A percentile compares a stretch with the other conserved stretches of the same genome.
Evolutionary conservation across 1,140 invertebrate genomes (phyloP).

Genomic region (Plutomurus gul): DNA sequence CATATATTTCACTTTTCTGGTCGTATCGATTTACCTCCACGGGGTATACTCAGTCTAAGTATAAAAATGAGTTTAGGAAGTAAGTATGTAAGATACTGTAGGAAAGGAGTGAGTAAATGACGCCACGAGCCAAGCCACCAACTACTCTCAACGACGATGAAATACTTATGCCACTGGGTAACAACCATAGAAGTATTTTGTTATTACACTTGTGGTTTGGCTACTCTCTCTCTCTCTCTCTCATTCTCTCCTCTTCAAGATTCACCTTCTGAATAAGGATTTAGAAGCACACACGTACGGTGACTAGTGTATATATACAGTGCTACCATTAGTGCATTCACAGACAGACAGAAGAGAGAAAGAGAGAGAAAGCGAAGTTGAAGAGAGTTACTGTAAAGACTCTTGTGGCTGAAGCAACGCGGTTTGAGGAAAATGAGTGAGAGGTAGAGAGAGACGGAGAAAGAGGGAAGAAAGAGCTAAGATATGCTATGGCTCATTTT

Average conservation of each 20-base stretch:
- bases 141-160: slow-evolving; percentile 7
- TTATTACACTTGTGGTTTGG: slow-evolving; percentile 27
- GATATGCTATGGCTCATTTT: slow-evolving; percentile 10
- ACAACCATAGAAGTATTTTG: slow-evolving; percentile 7
- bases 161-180: neutral
- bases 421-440: neutral
- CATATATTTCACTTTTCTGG: slow-evolving; percentile 32
- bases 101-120: neutral
- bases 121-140: slow-evolving; percentile 8
- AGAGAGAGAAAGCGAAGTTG: neutral
- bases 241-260: too few relatives aligned
- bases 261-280: too few relatives aligned
- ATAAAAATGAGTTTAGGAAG: slow-evolving; percentile 26
- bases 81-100: neutral
- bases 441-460: too few relatives aligned
- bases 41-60: neutral
- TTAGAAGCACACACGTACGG: too few relatives aligned
- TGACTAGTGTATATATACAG: too few relatives aligned
- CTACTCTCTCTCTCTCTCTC: neutral
- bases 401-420: too few relatives aligned
- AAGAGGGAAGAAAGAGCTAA: slow-evolving; percentile 25
- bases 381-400: too few relatives aligned
- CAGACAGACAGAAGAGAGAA: neutral
- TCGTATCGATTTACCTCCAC: slow-evolving; percentile 28
- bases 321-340: neutral